phyloP scores from a whole-genome alignment of 2,113 vertebrate species.

The Ibidorhyncha struthersii region DNA sequence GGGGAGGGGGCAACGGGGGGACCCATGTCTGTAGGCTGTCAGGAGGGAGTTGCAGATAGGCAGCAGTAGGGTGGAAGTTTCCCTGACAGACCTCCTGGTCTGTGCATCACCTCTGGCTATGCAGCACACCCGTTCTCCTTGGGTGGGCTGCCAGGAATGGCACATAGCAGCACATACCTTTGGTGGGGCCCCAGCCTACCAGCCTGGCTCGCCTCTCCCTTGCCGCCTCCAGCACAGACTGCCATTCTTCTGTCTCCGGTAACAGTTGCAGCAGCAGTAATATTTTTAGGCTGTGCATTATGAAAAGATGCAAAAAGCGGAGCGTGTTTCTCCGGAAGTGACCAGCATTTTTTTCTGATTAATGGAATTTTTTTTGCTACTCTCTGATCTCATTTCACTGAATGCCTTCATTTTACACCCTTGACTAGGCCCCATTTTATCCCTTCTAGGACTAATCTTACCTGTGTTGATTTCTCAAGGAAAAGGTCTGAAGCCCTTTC shows the following conservation, averaged over 20 bases:
- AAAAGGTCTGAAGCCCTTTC: not conserved
- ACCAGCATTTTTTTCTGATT: not conserved
- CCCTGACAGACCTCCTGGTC: conserved; percentile 74
- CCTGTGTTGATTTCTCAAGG: not conserved
- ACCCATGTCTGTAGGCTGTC: not conserved
- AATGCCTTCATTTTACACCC: not conserved
- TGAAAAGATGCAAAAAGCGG: not conserved
- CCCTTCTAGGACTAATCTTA: not conserved
- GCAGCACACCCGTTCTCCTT: conserved; percentile 71
- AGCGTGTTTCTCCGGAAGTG: not conserved
- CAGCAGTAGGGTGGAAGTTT: conserved; percentile 69
- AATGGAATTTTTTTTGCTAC: not conserved
- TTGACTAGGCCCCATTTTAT: not conserved
- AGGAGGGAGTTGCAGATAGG: conserved; percentile 56
- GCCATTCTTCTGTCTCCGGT: conserved; percentile 67
- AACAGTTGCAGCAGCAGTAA: conserved; percentile 36
- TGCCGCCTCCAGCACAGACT: conserved; percentile 76
- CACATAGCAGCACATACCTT: conserved; percentile 80
- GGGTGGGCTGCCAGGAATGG: conserved; percentile 83
- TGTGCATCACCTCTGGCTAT: conserved; percentile 84
- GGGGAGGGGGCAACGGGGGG: not conserved
- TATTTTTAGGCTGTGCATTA: conserved; percentile 40
- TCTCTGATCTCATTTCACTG: conserved; percentile 4
- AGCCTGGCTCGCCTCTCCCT: conserved; percentile 70
- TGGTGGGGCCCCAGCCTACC: conserved; percentile 78